Percentiles rank a stretch among this genome's conserved stretches.
These are phyloP conservation scores for Xenotilapia leptura DNA, from an alignment of 2,113 vertebrate genomes.

Conservation along the genomic window DNA sequence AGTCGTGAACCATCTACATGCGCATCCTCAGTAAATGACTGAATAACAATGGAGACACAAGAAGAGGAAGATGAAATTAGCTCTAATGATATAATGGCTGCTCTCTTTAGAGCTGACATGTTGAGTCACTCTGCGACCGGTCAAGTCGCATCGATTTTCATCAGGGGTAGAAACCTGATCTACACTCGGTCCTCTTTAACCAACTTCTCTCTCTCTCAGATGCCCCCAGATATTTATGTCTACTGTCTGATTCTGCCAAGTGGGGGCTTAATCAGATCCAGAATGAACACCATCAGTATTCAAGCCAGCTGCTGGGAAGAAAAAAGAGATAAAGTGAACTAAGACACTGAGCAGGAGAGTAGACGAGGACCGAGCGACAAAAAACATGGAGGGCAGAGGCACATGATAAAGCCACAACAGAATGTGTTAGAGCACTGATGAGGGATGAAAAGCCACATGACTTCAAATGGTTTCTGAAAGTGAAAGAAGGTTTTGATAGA, in stretches of 20 bases:
- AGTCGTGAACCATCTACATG: conserved; percentile 53
- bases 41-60: conserved; percentile 60
- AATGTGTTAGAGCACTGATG: not conserved
- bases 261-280: conserved; percentile 65
- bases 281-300: conserved; percentile 58
- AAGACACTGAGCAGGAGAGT: conserved; percentile 6
- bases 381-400: not conserved
- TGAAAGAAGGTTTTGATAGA: not conserved
- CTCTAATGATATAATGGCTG: conserved; percentile 68
- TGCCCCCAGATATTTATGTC: conserved; percentile 71
- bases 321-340: conserved; percentile 32
- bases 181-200: conserved; percentile 39
- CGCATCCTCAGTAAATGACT: conserved; percentile 45
- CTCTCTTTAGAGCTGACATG: conserved; percentile 63
- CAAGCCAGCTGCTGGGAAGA: conserved; percentile 50
- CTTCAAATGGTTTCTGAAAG: not conserved
- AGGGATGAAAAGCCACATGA: not conserved
- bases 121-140: conserved; percentile 65
- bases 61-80: conserved; percentile 62
- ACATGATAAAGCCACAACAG: not conserved
- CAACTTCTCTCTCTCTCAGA: conserved; percentile 39
- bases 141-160: conserved; percentile 68
- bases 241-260: conserved; percentile 66
- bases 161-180: conserved; percentile 66
- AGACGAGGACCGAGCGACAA: not conserved